A percentile compares a stretch with the other conserved stretches of the same genome.
These are phyloP conservation scores for Tyto alba DNA, from an alignment of 2,113 vertebrate species.

Conservation along the genomic window DNA sequence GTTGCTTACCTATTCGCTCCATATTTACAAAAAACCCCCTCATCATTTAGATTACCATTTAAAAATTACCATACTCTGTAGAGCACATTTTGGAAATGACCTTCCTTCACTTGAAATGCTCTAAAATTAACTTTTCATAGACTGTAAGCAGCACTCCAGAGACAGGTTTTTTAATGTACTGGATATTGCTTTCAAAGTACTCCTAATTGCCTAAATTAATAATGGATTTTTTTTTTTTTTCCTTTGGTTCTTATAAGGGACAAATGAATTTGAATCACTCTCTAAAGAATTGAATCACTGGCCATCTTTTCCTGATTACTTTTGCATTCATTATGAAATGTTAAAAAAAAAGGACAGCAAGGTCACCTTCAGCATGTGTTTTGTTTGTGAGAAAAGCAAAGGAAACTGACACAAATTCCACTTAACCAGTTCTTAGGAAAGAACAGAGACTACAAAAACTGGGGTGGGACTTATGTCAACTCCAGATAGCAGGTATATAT, in stretches of 20 bases:
- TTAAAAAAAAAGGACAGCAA: conserved; percentile 28
- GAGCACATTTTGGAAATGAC: conserved; percentile 48
- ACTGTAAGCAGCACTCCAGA: conserved; percentile 48
- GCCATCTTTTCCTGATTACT: conserved; percentile 61
- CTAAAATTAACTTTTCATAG: conserved; percentile 68
- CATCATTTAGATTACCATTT: conserved; percentile 56
- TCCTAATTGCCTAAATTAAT: conserved; percentile 83
- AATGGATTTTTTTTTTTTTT: conserved; percentile 22
- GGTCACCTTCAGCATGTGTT: conserved; percentile 61
- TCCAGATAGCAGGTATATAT: neutral
- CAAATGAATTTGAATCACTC: conserved; percentile 72
- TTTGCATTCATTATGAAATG: conserved; percentile 66
- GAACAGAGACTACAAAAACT: neutral
- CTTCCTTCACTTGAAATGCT: conserved; percentile 68
- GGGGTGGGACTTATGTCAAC: neutral
- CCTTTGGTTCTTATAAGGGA: conserved; percentile 60
- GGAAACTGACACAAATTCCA: neutral
- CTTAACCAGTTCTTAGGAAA: neutral
- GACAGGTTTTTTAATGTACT: conserved; percentile 64
- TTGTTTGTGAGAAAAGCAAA: neutral
- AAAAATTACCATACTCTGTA: conserved; percentile 44
- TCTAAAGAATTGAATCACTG: conserved; percentile 67
- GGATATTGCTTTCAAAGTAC: conserved; percentile 75
- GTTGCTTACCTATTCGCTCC: conserved; percentile 7
- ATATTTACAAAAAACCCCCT: conserved; percentile 52